Percentiles rank a stretch among this genome's conserved stretches.
Conservation (phyloP, 2,113 vertebrate genomes). For the Dunckerocampus dactyliophorus region DNA sequence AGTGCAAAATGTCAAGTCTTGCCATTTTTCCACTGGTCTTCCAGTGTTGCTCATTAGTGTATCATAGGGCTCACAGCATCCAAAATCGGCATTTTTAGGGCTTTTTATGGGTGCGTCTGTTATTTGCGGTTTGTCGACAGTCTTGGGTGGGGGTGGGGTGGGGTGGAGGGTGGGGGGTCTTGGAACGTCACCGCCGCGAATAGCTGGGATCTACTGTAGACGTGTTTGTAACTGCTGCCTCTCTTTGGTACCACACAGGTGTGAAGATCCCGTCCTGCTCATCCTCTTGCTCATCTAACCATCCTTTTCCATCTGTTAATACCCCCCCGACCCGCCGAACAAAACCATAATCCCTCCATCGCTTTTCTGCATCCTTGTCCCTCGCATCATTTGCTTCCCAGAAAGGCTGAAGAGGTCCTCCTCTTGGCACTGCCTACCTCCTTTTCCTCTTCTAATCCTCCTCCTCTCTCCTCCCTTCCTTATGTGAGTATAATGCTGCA, state of each 20-base stretch:
- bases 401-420: neutral
- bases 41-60: too few species aligned
- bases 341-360: slow-evolving; percentile 9
- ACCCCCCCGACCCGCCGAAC: neutral
- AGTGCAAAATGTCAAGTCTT: too few species aligned
- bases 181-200: too few species aligned
- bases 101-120: too few species aligned
- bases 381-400: neutral
- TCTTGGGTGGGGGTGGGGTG: too few species aligned
- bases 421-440: neutral
- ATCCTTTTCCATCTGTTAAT: slow-evolving; percentile 5
- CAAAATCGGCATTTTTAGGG: too few species aligned
- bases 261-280: slow-evolving; percentile 67
- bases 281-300: slow-evolving; percentile 70
- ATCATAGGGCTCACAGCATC: too few species aligned
- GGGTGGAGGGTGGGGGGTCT: too few species aligned
- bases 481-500: slow-evolving; percentile 65
- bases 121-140: too few species aligned
- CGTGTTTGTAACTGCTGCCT: slow-evolving; percentile 50
- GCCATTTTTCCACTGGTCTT: too few species aligned
- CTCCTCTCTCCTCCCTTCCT: slow-evolving; percentile 40
- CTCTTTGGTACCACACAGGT: slow-evolving; percentile 63
- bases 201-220: neutral
- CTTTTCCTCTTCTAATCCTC: neutral
- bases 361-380: neutral